These are phyloP conservation scores for Drosophila stalkeri DNA, from an alignment of 2,888 invertebrate species.

Conservation along the genomic window DNA sequence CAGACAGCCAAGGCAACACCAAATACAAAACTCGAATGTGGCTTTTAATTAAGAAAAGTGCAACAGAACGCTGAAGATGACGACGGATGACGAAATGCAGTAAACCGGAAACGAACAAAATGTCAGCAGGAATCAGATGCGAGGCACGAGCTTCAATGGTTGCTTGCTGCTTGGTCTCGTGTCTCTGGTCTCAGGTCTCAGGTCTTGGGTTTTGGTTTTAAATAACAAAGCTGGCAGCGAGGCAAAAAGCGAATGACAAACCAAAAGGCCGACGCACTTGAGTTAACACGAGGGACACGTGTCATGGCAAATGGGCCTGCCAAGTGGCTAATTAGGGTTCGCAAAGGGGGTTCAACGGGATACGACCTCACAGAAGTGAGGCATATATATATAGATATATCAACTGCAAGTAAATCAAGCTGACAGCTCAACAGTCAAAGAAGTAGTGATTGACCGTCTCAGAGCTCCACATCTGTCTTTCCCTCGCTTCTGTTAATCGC, in stretches of 20 bases:
- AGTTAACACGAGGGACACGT: conserved; percentile 70
- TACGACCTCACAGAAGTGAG: conserved; percentile 7
- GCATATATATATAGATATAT: conserved; percentile 34
- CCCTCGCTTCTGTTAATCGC: conserved; percentile 30
- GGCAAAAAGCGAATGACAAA: conserved; percentile 46
- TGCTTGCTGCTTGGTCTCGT: conserved; percentile 6
- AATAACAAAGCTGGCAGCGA: conserved; percentile 56
- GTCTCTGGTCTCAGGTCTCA: not conserved
- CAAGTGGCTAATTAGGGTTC: conserved; percentile 66
- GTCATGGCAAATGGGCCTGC: conserved; percentile 41
- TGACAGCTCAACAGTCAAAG: conserved; percentile 38
- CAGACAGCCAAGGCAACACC: conserved; percentile 19
- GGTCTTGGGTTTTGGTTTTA: conserved; percentile 33
- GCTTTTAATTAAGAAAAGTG: conserved; percentile 68
- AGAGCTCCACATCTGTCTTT: not conserved
- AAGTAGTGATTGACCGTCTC: not conserved
- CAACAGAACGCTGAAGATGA: conserved; percentile 45
- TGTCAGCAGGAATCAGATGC: conserved; percentile 24
- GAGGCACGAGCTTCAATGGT: conserved; percentile 28
- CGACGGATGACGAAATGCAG: conserved; percentile 58
- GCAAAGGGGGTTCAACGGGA: conserved; percentile 21
- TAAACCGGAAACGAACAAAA: conserved; percentile 59
- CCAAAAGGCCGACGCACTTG: conserved; percentile 64
- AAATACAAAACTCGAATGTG: conserved; percentile 39
- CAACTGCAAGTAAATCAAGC: conserved; percentile 39